phyloP scores from a whole-genome alignment of 2,113 vertebrate genomes.

The Thymallus thymallus region DNA sequence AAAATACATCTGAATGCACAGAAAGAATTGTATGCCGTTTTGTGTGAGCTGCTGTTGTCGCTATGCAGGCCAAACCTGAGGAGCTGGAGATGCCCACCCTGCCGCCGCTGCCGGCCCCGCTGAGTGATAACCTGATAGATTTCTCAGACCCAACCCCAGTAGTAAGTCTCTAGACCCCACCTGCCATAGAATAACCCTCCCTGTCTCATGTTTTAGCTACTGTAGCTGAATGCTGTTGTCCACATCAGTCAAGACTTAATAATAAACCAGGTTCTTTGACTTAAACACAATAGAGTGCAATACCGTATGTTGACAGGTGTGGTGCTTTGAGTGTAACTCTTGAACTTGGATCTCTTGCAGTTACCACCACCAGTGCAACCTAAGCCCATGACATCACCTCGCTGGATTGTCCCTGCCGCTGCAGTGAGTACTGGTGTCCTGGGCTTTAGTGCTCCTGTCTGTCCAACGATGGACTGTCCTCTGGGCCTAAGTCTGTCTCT shows the following conservation, averaged over 20 bases:
- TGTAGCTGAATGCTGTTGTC: too few species aligned
- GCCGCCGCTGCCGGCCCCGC: conserved; percentile 34
- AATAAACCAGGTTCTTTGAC: too few species aligned
- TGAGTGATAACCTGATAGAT: conserved; percentile 90
- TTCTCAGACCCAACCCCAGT: conserved; percentile 81
- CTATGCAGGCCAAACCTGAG: conserved; percentile 78
- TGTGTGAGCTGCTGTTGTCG: conserved; percentile 16
- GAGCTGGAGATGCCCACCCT: conserved; percentile 71
- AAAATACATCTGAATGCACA: neutral
- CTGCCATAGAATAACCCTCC: neutral
- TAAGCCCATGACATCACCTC: conserved; percentile 79
- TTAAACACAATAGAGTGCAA: too few species aligned
- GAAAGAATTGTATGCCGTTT: neutral
- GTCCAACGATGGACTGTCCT: neutral
- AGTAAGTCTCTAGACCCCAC: conserved; percentile 64
- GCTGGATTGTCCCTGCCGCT: conserved; percentile 89
- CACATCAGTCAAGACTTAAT: too few species aligned
- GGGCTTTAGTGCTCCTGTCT: neutral
- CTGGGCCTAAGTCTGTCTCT: neutral
- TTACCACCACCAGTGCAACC: conserved; percentile 70
- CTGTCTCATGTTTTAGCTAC: neutral
- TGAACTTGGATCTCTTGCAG: conserved; percentile 34
- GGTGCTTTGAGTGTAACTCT: neutral
- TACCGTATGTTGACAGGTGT: too few species aligned
- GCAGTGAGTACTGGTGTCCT: conserved; percentile 58